Evolutionary conservation across 2,797 vertebrate species (phyloP).

Genomic region (Emydoidea blandingii): DNA sequence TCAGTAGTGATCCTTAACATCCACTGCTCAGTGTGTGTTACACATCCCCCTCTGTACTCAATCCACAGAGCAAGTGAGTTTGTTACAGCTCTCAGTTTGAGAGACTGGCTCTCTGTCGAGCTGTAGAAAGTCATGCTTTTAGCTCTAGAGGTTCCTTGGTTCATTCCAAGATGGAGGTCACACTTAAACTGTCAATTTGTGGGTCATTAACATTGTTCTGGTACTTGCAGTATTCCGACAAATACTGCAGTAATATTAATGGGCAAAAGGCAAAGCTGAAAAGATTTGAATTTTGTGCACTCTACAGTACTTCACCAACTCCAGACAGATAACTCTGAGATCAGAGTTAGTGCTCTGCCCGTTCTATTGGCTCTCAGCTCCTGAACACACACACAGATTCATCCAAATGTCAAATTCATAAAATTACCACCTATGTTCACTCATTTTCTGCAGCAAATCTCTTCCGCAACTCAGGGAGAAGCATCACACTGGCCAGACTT

Average conservation of each 20-base stretch:
- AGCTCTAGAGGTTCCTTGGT: not conserved
- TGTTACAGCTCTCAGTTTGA: not conserved
- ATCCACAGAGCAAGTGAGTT: not conserved
- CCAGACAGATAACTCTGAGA: conserved; percentile 14
- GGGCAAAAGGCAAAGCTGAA: conserved; percentile 14
- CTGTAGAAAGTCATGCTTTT: not conserved
- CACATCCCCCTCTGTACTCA: not conserved
- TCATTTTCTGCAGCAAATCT: conserved; percentile 25
- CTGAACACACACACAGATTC: conserved; percentile 27
- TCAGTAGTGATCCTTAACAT: not conserved
- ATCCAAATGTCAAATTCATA: conserved; percentile 38
- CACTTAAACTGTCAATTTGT: not conserved
- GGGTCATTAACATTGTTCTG: not conserved
- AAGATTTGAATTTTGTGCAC: not conserved
- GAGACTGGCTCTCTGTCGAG: too few species aligned
- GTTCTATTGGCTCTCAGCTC: not conserved
- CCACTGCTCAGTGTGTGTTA: not conserved
- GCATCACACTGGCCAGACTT: conserved; percentile 25
- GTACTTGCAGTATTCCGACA: not conserved
- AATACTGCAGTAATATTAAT: not conserved
- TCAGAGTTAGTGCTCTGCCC: not conserved
- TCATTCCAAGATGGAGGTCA: not conserved
- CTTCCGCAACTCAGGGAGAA: conserved; percentile 32
- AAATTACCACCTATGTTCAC: conserved; percentile 9
- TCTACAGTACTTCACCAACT: not conserved